These are phyloP conservation scores for Bellardia bayeri DNA, from an alignment of 2,888 invertebrate genomes.

Conservation along the genomic window DNA sequence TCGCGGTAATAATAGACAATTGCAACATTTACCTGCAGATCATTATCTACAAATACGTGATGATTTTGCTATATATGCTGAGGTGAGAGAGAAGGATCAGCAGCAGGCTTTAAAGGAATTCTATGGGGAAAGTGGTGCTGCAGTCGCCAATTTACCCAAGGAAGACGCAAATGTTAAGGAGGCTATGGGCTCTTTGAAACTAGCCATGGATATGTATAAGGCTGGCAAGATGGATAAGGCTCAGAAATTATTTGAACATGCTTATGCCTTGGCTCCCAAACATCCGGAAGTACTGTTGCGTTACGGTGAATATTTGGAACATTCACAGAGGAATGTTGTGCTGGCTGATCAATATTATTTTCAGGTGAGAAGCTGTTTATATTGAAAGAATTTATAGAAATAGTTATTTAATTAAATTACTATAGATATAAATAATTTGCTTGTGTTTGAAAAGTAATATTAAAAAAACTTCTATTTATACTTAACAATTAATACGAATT, in stretches of 20 bases:
- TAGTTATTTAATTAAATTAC: too few species aligned
- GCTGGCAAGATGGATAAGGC: conserved; percentile 94
- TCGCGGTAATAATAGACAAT: conserved; percentile 66
- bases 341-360: conserved; percentile 96
- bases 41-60: conserved; percentile 82
- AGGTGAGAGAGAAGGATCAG: conserved; percentile 15
- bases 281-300: conserved; percentile 96
- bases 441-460: too few species aligned
- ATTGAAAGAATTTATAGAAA: too few species aligned
- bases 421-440: too few species aligned
- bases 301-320: conserved; percentile 96
- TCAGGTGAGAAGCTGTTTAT: conserved; percentile 85
- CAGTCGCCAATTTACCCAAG: conserved; percentile 75
- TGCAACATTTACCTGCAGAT: conserved; percentile 81
- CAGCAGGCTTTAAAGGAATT: conserved; percentile 77
- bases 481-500: too few species aligned
- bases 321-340: conserved; percentile 92
- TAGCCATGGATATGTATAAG: conserved; percentile 93
- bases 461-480: too few species aligned
- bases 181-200: conserved; percentile 92
- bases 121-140: conserved; percentile 78
- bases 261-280: conserved; percentile 94
- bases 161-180: conserved; percentile 85
- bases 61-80: conserved; percentile 81
- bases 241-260: conserved; percentile 94